A percentile compares a stretch with the other conserved stretches of the same genome.
Evolutionary conservation across 2,888 invertebrate species (phyloP).

Genomic region (Clanis bilineata): DNA sequence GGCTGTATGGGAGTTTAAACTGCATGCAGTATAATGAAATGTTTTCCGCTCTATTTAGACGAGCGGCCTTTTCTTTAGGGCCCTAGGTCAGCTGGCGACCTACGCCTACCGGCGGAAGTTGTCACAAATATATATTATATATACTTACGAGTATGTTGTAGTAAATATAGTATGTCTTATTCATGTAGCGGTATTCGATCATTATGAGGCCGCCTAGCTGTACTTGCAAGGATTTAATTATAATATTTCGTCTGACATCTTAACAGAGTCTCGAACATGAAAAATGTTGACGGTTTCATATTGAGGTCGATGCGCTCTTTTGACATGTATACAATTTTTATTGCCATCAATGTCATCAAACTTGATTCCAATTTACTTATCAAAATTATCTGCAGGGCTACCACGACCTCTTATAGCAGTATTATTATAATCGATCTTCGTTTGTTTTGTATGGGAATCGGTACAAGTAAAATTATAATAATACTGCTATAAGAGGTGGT

Average conservation of each 20-base stretch:
- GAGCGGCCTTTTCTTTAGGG: constrained; percentile 35
- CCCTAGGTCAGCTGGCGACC: constrained; percentile 33
- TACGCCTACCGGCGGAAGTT: constrained; percentile 35
- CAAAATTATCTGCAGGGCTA: too few species aligned
- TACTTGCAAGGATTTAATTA: not conserved
- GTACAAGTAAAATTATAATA: too few species aligned
- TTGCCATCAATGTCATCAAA: too few species aligned
- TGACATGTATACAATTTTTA: too few species aligned
- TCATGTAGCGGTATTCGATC: not conserved
- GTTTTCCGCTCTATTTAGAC: constrained; percentile 15
- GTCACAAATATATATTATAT: constrained; percentile 20
- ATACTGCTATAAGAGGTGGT: too few species aligned
- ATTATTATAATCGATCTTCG: too few species aligned
- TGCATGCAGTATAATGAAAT: not conserved
- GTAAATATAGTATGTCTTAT: constrained; percentile 1
- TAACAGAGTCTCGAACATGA: too few species aligned
- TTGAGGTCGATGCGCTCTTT: too few species aligned
- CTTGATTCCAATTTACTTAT: too few species aligned
- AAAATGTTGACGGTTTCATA: too few species aligned
- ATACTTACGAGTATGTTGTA: constrained; percentile 21
- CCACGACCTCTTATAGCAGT: too few species aligned
- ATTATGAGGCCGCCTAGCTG: constrained; percentile 14
- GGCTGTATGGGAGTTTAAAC: not conserved
- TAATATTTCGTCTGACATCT: not conserved
- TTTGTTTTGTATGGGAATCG: too few species aligned